Evolutionary conservation across 2,888 invertebrate species (phyloP).

Genomic region (Callosobruchus maculatus): DNA sequence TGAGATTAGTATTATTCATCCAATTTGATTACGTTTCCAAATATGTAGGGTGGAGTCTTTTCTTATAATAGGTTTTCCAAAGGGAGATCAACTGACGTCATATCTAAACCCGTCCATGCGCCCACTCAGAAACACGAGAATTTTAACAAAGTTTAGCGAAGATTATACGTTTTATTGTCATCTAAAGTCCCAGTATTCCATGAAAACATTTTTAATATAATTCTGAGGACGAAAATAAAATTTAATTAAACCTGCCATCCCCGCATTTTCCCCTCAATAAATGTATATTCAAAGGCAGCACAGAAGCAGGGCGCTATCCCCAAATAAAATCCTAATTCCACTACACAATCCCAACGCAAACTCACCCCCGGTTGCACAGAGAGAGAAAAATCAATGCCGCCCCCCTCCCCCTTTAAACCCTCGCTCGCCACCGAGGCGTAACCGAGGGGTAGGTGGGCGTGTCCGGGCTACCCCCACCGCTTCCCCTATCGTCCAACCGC

Average conservation of each 20-base stretch:
- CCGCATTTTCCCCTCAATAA: not conserved
- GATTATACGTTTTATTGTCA: not conserved
- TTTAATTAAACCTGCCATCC: not conserved
- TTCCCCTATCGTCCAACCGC: slow-evolving; percentile 43
- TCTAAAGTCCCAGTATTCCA: not conserved
- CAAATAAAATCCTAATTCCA: not conserved
- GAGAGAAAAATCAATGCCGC: not conserved
- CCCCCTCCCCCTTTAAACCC: not conserved
- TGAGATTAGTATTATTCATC: too few relatives aligned
- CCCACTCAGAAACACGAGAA: not conserved
- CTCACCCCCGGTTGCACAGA: not conserved
- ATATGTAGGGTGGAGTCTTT: too few relatives aligned
- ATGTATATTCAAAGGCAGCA: not conserved
- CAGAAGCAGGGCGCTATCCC: not conserved
- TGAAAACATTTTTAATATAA: not conserved
- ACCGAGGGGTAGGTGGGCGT: not conserved
- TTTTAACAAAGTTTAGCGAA: not conserved
- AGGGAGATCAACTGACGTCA: not conserved
- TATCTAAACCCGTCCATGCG: not conserved
- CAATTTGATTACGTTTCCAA: too few relatives aligned
- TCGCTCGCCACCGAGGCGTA: not conserved
- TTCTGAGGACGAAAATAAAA: not conserved
- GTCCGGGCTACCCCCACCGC: slow-evolving; percentile 9
- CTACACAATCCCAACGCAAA: not conserved
- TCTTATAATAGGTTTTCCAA: too few relatives aligned